phyloP scores from a whole-genome alignment of 2,113 vertebrate genomes.

The Anthoscopus minutus region DNA sequence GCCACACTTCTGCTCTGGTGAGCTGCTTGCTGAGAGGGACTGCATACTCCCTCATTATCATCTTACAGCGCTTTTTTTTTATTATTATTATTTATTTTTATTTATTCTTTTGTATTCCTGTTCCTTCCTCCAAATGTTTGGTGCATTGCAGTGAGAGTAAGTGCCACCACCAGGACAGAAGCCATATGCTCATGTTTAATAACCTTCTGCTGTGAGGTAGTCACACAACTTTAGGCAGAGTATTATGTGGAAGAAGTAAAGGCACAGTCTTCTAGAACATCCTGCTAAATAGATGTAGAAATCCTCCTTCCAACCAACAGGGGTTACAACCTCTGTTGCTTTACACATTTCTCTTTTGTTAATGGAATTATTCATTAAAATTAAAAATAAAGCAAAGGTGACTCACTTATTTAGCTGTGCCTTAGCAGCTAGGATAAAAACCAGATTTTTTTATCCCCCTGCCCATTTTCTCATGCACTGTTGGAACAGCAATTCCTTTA shows the following conservation, averaged over 20 bases:
- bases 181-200: slow-evolving; percentile 26
- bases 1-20: slow-evolving; percentile 66
- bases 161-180: slow-evolving; percentile 49
- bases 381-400: neutral
- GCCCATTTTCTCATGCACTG: neutral
- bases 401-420: neutral
- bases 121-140: slow-evolving; percentile 12
- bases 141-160: neutral
- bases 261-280: neutral
- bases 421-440: neutral
- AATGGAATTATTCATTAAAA: neutral
- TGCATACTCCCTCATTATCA: slow-evolving; percentile 58
- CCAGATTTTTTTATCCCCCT: neutral
- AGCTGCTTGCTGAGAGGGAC: slow-evolving; percentile 61
- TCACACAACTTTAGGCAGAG: neutral
- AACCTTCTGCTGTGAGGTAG: neutral
- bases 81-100: neutral
- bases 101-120: slow-evolving; percentile 51
- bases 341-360: neutral
- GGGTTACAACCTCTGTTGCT: neutral
- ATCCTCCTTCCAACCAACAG: neutral
- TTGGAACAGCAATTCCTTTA: neutral
- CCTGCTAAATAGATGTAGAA: neutral
- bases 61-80: slow-evolving; percentile 15
- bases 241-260: neutral